Evolutionary conservation across 1,140 invertebrate species (phyloP).

Genomic region (Drosophila kurseongensis): DNA sequence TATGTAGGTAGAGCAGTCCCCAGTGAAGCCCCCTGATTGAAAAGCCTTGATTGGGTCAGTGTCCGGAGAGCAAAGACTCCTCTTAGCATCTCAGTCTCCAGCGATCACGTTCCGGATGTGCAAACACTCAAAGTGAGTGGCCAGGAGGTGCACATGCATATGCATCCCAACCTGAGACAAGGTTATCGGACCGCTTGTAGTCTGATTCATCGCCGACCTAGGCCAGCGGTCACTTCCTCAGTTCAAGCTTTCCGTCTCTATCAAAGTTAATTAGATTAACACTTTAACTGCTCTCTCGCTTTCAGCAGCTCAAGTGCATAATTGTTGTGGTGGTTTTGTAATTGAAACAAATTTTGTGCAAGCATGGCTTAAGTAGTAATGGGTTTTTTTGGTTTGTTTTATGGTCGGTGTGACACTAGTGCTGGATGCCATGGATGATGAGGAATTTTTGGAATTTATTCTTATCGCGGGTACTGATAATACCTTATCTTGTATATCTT

Average conservation of each 20-base stretch:
- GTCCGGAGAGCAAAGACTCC: slow-evolving; percentile 17
- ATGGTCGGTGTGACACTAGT: not conserved
- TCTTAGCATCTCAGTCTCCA: slow-evolving; percentile 1
- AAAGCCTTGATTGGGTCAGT: slow-evolving; percentile 56
- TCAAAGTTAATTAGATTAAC: slow-evolving; percentile 75
- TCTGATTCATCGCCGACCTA: slow-evolving; percentile 50
- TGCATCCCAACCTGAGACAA: slow-evolving; percentile 11
- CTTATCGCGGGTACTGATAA: slow-evolving; percentile 56
- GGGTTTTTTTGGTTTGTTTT: not conserved
- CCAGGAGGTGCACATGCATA: slow-evolving; percentile 4
- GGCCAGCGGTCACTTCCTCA: slow-evolving; percentile 57
- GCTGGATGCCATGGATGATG: not conserved
- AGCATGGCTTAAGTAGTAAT: slow-evolving; percentile 32
- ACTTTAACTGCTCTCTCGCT: slow-evolving; percentile 38
- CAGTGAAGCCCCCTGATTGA: slow-evolving; percentile 18
- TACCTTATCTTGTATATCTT: not conserved
- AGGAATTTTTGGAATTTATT: slow-evolving; percentile 47
- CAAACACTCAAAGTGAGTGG: slow-evolving; percentile 23
- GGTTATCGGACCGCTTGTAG: slow-evolving; percentile 21
- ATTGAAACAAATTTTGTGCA: slow-evolving; percentile 54
- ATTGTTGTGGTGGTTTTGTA: slow-evolving; percentile 61
- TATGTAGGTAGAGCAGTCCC: slow-evolving; percentile 6
- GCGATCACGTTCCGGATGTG: slow-evolving; percentile 28
- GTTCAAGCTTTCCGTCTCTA: slow-evolving; percentile 24
- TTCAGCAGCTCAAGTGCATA: slow-evolving; percentile 55